Evolutionary conservation across 2,113 vertebrate species (phyloP), one percentile per base, ranked within the genome.

Genomic region (Syngnathus scovelli): DNA sequence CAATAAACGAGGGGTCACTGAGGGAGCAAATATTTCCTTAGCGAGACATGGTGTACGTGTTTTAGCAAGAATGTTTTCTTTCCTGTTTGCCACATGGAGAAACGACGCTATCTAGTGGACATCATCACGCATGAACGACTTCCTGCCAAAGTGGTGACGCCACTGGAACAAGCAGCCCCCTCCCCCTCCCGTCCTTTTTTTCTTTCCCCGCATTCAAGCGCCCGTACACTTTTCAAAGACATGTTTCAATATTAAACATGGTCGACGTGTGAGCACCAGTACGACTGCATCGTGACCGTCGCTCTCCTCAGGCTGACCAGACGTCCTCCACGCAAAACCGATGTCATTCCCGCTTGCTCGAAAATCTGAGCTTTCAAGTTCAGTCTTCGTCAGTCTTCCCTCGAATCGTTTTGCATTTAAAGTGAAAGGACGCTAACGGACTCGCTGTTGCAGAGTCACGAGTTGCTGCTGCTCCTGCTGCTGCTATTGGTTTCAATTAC

Each of bases 381-480:
- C 5, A 58, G 10, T 62, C 38, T 37, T 6, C 10, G 0, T 61
- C 49, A 16, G 61, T 52, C 49, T 9, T 4, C 61, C 15, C 1
- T 0, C 7, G 15, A 4, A 1, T n/a, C 37, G 16, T 38, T 38
- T 60, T 5, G 15, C 0, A 19, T 52, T 72, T 79, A 43, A 67
- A 69, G 71, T 68, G 73, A 84, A 83, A 80, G 78, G 80, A 74
- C 76, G 10, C 33, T 36, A 49, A 48, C 21, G n/a, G 54, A 60
- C 15, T n/a, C 19, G 6, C 48, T 19, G 2, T 16, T 15, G 12
- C 46, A 4, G 16, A 46, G 3, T 46, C 44, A 3, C 27, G 27
- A 27, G 27, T 27, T 27, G 27, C 27, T 27, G 27, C 27, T 27
- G 27, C 27, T 27, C 27, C 27, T 27, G 27, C 23, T 27, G 23